phyloP scores from a whole-genome alignment of 2,888 invertebrate species.

The Anorthoa munda region DNA sequence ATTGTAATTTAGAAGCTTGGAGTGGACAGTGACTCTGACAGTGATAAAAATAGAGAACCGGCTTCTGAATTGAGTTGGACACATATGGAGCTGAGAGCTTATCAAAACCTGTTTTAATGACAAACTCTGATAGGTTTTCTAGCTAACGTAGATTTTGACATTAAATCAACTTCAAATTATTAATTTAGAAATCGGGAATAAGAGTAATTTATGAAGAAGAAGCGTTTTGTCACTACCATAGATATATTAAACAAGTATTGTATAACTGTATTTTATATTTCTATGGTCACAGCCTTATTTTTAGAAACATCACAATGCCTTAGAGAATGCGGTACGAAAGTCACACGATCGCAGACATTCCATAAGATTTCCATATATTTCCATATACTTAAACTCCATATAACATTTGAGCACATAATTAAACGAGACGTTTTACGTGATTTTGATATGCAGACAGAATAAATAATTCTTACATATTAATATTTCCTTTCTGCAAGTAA shows the following conservation, averaged over 20 bases:
- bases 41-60: too few species aligned
- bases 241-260: too few species aligned
- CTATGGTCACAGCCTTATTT: too few species aligned
- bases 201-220: not conserved
- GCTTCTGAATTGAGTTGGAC: too few species aligned
- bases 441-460: not conserved
- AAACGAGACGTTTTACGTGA: not conserved
- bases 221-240: too few species aligned
- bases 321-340: not conserved
- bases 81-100: too few species aligned
- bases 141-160: too few species aligned
- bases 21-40: not conserved
- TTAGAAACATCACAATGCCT: not conserved
- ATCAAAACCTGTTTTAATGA: too few species aligned
- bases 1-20: not conserved
- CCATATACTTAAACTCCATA: not conserved
- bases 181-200: too few species aligned
- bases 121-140: too few species aligned
- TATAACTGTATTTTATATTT: too few species aligned
- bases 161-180: too few species aligned
- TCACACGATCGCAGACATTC: not conserved
- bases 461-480: not conserved
- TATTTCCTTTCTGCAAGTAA: not conserved
- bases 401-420: not conserved
- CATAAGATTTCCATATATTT: slow-evolving; percentile 9